These are phyloP conservation scores for Mus minutoides DNA, from an alignment of 2,797 vertebrate genomes.

Conservation along the genomic window DNA sequence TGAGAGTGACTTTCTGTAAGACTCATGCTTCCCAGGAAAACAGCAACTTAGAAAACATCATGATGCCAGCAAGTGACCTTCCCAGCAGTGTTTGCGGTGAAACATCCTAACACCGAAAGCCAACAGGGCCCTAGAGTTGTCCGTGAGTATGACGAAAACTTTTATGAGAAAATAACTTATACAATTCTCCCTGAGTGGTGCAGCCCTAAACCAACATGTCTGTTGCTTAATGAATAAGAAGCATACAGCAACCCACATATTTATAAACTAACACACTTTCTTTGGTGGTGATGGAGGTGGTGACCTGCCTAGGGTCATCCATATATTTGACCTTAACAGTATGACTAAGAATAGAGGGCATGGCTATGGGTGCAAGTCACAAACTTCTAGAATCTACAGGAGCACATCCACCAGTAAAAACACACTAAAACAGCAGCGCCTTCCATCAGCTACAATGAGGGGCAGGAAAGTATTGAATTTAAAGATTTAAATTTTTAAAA, in stretches of 20 bases:
- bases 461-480: neutral
- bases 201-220: neutral
- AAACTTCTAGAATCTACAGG: neutral
- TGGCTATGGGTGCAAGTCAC: neutral
- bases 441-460: neutral
- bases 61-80: neutral
- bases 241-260: neutral
- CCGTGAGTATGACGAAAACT: neutral
- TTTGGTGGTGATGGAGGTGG: neutral
- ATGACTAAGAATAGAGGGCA: neutral
- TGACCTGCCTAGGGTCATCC: neutral
- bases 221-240: neutral
- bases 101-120: neutral
- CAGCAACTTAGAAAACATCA: slow-evolving; percentile 13
- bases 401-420: rapidly evolving
- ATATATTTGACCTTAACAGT: neutral
- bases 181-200: neutral
- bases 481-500: neutral
- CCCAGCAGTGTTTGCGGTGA: neutral
- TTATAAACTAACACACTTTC: neutral
- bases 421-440: neutral
- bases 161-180: neutral
- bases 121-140: neutral
- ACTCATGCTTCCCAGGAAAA: slow-evolving; percentile 1
- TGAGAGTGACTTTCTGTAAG: neutral